phyloP scores from a whole-genome alignment of 2,888 invertebrate species.

The Chymomyza caudatula region DNA sequence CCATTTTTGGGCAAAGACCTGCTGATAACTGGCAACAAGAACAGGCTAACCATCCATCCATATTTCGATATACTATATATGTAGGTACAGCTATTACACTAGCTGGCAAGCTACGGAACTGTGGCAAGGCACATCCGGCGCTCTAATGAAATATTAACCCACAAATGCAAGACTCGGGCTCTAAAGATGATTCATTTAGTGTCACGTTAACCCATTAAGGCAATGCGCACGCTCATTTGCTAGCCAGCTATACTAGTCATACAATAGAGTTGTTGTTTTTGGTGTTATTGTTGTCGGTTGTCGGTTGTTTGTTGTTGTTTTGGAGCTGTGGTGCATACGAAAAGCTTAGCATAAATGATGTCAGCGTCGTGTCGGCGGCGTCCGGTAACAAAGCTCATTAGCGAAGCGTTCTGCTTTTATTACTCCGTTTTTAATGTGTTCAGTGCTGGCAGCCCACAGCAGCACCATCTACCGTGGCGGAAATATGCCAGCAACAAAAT shows the following conservation, averaged over 20 bases:
- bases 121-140: conserved; percentile 41
- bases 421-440: neutral
- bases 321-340: conserved; percentile 31
- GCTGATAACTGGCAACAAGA: neutral
- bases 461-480: conserved; percentile 44
- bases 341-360: conserved; percentile 69
- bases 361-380: conserved; percentile 39
- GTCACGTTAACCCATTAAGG: conserved; percentile 71
- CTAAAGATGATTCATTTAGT: conserved; percentile 64
- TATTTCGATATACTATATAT: neutral
- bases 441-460: conserved; percentile 7
- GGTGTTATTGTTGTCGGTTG: conserved; percentile 18
- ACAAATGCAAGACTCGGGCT: conserved; percentile 48
- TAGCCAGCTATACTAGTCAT: neutral
- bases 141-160: conserved; percentile 64
- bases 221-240: conserved; percentile 47
- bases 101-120: conserved; percentile 23
- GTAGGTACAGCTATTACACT: neutral
- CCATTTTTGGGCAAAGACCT: neutral
- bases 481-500: conserved; percentile 5
- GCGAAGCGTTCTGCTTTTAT: conserved; percentile 25
- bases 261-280: conserved; percentile 9
- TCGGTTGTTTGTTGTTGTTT: neutral
- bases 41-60: no score
- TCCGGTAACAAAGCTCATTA: conserved; percentile 71